Percentiles rank a stretch among this genome's conserved stretches.
Conservation (phyloP, 2,797 vertebrate genomes). For the Aselliscus stoliczkanus region DNA sequence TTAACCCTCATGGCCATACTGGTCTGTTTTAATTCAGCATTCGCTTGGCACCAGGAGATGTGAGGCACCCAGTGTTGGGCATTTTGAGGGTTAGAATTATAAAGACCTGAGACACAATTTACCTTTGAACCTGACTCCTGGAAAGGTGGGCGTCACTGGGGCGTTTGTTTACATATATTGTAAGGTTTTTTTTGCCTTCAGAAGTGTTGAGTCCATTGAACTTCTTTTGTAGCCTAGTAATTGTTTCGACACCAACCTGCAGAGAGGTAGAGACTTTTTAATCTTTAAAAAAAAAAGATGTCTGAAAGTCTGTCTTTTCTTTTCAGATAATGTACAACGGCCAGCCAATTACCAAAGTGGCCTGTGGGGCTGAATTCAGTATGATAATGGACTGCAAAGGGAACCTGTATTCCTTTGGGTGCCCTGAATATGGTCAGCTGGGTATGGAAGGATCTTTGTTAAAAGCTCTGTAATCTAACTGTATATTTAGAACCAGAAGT, state of each 20-base stretch:
- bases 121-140: background rate
- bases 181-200: background rate
- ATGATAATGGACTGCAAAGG: conserved; percentile 99
- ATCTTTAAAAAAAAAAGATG: background rate
- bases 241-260: background rate
- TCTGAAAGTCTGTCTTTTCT: conserved; percentile 40
- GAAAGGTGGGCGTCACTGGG: no score
- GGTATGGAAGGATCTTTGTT: conserved; percentile 81
- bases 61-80: accelerated
- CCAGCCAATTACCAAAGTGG: conserved; percentile 94
- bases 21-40: accelerated
- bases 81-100: background rate
- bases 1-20: accelerated
- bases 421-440: conserved; percentile 96
- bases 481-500: background rate
- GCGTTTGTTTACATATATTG: background rate
- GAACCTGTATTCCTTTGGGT: conserved; percentile 96
- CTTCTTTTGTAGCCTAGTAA: background rate
- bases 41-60: background rate
- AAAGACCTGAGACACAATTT: background rate
- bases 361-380: conserved; percentile 96
- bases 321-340: conserved; percentile 95
- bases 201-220: background rate
- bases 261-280: background rate
- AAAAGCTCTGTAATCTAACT: conserved; percentile 42